Percentiles rank a stretch among this genome's conserved stretches.
Evolutionary conservation across 2,797 vertebrate genomes (phyloP).

Genomic region (Sandelia bainsii): DNA sequence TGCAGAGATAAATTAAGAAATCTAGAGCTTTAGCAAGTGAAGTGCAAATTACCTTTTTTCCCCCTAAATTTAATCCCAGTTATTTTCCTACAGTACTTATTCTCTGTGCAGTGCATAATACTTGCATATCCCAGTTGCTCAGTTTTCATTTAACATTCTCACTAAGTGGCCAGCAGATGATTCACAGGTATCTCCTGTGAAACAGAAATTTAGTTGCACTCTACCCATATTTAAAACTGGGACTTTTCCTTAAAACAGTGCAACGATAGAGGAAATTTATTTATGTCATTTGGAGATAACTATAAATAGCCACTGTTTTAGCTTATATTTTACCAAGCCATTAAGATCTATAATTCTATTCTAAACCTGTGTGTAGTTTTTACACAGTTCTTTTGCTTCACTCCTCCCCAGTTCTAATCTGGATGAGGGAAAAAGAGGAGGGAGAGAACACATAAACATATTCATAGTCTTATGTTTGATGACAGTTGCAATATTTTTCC

Average conservation of each 20-base stretch:
- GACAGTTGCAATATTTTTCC: constrained; percentile 17
- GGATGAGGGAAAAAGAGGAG: background rate
- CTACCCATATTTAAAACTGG: background rate
- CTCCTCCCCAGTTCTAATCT: constrained; percentile 15
- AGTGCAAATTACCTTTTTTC: background rate
- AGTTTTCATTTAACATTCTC: background rate
- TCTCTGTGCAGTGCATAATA: background rate
- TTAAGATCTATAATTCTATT: too few species aligned
- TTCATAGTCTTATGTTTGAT: constrained; percentile 14
- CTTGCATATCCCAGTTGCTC: background rate
- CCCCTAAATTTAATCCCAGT: background rate
- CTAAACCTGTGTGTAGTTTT: constrained; percentile 8
- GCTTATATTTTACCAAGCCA: background rate
- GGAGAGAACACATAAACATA: constrained; percentile 17
- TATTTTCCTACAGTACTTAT: background rate
- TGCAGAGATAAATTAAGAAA: constrained; percentile 9
- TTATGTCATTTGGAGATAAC: background rate
- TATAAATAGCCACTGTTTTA: background rate
- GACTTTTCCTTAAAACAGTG: background rate
- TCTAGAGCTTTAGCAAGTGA: background rate
- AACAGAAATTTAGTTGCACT: background rate
- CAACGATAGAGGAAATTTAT: background rate
- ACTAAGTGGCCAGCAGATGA: background rate
- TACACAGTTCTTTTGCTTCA: constrained; percentile 14
- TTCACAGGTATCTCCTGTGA: background rate